Evolutionary conservation across 2,113 vertebrate genomes (phyloP).

Genomic region (Merops nubicus): DNA sequence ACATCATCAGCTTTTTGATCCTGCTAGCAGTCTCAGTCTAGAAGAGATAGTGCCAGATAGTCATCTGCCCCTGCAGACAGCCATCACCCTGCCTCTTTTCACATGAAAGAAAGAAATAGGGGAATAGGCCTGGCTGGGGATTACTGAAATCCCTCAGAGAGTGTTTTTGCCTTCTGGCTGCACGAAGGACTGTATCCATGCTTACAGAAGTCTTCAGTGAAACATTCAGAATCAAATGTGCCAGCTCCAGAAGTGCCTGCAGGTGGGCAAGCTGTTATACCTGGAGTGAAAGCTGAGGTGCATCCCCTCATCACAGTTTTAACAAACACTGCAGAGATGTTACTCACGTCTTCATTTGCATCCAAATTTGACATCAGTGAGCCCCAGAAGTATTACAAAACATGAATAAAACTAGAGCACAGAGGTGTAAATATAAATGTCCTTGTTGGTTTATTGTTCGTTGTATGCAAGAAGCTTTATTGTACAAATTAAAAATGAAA

Average conservation of each 20-base stretch:
- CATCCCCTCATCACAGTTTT: not conserved
- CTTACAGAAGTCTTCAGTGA: not conserved
- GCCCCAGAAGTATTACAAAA: not conserved
- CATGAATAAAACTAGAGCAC: not conserved
- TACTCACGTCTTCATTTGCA: not conserved
- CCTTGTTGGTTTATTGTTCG: slow-evolving; percentile 79
- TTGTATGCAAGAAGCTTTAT: slow-evolving; percentile 77
- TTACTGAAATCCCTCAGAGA: not conserved
- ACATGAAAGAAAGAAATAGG: not conserved
- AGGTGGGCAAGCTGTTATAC: rapidly evolving
- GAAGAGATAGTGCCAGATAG: not conserved
- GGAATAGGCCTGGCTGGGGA: not conserved
- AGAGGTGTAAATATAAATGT: slow-evolving; percentile 74
- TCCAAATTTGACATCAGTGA: not conserved
- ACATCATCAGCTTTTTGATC: not conserved
- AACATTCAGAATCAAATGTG: not conserved
- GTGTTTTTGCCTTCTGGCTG: not conserved
- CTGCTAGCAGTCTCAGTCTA: too few relatives aligned
- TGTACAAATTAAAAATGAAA: slow-evolving; percentile 82
- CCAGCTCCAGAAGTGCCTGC: not conserved
- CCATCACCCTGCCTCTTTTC: not conserved
- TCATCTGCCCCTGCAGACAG: not conserved
- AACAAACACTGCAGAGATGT: too few relatives aligned
- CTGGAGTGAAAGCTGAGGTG: not conserved
- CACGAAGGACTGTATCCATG: not conserved